Evolutionary conservation across 2,797 vertebrate genomes (phyloP).

Genomic region (Amblyraja radiata): DNA sequence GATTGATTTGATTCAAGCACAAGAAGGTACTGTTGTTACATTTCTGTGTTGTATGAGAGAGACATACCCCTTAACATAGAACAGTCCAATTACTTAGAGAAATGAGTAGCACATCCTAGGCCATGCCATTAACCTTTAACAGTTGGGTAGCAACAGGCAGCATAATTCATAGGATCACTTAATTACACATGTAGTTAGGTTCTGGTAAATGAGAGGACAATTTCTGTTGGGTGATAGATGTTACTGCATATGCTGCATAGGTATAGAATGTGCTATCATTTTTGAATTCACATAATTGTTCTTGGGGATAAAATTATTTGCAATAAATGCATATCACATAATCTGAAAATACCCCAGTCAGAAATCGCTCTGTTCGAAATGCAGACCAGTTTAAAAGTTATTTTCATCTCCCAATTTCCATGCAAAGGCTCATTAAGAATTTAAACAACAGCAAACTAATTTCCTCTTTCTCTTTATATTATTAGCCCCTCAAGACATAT

Average conservation of each 20-base stretch:
- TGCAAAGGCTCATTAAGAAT: slow-evolving; percentile 57
- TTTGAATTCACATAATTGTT: slow-evolving; percentile 39
- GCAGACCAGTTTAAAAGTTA: slow-evolving; percentile 50
- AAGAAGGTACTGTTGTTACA: neutral
- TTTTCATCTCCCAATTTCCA: slow-evolving; percentile 54
- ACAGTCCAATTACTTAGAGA: neutral
- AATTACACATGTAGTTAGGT: neutral
- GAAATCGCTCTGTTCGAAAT: slow-evolving; percentile 45
- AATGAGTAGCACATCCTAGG: neutral
- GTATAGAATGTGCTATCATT: slow-evolving; percentile 39
- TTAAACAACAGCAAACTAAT: slow-evolving; percentile 48
- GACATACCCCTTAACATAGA: neutral
- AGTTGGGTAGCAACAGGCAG: neutral
- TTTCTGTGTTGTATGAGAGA: neutral
- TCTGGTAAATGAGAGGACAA: neutral
- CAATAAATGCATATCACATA: slow-evolving; percentile 42
- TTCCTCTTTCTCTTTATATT: slow-evolving; percentile 46
- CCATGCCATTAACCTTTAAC: neutral
- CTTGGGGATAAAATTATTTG: slow-evolving; percentile 39
- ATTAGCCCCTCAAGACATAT: slow-evolving; percentile 15
- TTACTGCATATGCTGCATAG: slow-evolving; percentile 38
- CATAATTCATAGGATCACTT: neutral
- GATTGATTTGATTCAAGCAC: neutral
- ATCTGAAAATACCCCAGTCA: slow-evolving; percentile 42
- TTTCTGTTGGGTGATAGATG: slow-evolving; percentile 7